Evolutionary conservation across 2,888 invertebrate species (phyloP), one percentile per base, ranked within the genome.

Genomic region (Drosophila aldrichi): DNA sequence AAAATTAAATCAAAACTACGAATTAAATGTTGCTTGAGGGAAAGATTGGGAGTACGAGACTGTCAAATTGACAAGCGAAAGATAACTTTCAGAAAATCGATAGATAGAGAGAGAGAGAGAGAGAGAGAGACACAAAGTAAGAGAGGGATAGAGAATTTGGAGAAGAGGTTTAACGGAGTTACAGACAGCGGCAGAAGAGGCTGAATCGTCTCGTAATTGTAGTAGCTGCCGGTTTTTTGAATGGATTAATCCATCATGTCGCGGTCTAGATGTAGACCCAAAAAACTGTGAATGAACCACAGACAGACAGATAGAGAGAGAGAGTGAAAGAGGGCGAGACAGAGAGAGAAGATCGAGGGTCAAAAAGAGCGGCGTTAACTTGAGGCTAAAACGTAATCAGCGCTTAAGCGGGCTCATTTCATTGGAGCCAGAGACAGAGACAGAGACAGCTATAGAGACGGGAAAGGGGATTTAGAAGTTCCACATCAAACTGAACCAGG

Each of bases 401-500:
- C 74, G 81, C 70, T 73, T 75, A 79, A 75, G 80, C 84, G 79
- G 75, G 82, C 78, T 80, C 74, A 84, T 88, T 83, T 83, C 77
- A 88, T 77, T 74, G 79, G 52, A 84, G 71, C 61, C 82, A 74
- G 18, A 62, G 46, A 54, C 18, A 43, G 6, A 25, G 46, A 16
- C 18, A 58, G 56, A 22, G n/a, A 38, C 20, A 56, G 41, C 48
- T 14, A 70, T 10, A 62, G 36, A 18, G 40, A 52, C 20, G 29
- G 25, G 8, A 46, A 38, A 41, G 56, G 62, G 59, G 60, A 69
- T 63, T 77, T 70, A 62, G 66, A 66, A 75, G 81, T 82, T 86
- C 80, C 76, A 88, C 81, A 88, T 90, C 79, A 83, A 85, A 83
- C 64, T 75, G 68, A 91, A 89, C 91, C 92, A 92, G 93, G 93